phyloP scores from a whole-genome alignment of 2,113 vertebrate genomes.

The Gavia stellata region DNA sequence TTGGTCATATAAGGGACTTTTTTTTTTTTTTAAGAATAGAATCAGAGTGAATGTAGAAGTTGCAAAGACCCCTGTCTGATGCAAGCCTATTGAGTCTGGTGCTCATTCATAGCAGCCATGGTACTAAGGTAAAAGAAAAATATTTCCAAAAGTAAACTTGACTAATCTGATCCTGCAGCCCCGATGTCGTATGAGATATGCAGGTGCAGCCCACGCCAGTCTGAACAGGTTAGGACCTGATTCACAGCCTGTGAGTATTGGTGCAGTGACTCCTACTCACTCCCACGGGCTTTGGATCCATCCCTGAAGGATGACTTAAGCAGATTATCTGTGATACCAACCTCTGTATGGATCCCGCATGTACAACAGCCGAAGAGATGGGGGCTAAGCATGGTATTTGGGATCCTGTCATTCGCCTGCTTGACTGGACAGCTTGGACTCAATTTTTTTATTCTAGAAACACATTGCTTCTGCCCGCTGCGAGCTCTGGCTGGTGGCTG shows the following conservation, averaged over 20 bases:
- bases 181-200: background rate
- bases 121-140: background rate
- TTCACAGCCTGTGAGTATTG: background rate
- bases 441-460: background rate
- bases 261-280: background rate
- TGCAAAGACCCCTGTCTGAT: background rate
- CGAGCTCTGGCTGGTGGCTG: background rate
- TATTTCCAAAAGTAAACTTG: background rate
- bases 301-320: background rate
- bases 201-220: background rate
- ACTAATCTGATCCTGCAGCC: background rate
- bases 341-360: background rate
- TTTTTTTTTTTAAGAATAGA: background rate
- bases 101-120: background rate
- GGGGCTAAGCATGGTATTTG: background rate
- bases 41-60: background rate
- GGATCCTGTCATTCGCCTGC: background rate
- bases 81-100: background rate
- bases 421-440: background rate
- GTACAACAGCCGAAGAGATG: background rate
- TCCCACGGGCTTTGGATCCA: background rate
- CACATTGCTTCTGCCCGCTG: background rate
- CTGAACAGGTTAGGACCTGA: conserved; percentile 8
- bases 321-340: background rate
- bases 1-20: background rate